Conservation (phyloP, 2,888 invertebrate genomes). For the Laspeyria flexula region DNA sequence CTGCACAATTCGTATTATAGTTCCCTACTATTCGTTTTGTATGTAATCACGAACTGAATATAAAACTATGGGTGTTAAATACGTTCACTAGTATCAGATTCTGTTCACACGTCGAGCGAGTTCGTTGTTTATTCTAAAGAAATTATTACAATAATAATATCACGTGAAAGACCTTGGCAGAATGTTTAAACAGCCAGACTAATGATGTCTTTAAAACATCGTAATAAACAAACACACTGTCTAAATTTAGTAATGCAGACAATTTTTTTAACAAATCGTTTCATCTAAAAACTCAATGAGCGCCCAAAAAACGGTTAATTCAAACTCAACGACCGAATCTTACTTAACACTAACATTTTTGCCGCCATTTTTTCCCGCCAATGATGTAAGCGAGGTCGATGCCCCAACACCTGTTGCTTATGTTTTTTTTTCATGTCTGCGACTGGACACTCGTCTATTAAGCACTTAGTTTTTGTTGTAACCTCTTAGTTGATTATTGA, state of each 20-base stretch:
- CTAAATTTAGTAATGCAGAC: conserved; percentile 28
- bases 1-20: too few species aligned
- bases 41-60: not conserved
- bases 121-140: conserved; percentile 11
- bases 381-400: conserved; percentile 64
- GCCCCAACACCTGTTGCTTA: conserved; percentile 68
- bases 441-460: conserved; percentile 68
- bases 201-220: conserved; percentile 24
- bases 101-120: not conserved
- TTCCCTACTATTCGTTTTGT: too few species aligned
- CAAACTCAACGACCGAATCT: conserved; percentile 58
- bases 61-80: not conserved
- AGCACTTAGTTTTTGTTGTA: conserved; percentile 67
- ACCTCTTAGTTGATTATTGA: conserved; percentile 69
- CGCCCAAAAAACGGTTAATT: conserved; percentile 53
- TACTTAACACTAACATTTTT: conserved; percentile 53
- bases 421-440: conserved; percentile 49
- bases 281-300: conserved; percentile 50
- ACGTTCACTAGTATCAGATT: not conserved
- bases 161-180: conserved; percentile 29
- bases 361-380: conserved; percentile 66
- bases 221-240: conserved; percentile 30
- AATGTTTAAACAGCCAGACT: conserved; percentile 26
- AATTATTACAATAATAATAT: conserved; percentile 8
- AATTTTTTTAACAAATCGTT: conserved; percentile 28